These are phyloP conservation scores for Cassiopea andromeda DNA, from an alignment of 30 jellyfish, hydroid and myxozoan species.

Conservation along the genomic window DNA sequence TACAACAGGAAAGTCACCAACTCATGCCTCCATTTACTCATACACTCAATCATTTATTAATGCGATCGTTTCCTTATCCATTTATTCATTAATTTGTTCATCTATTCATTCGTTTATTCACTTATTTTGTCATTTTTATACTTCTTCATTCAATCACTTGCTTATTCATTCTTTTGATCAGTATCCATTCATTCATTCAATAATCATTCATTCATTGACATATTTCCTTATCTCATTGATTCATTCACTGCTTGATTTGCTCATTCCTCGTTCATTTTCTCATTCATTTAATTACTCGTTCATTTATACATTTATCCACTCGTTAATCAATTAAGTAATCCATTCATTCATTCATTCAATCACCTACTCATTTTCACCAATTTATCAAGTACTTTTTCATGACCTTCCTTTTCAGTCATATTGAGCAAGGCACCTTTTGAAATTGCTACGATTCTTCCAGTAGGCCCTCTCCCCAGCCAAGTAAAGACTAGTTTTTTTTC, in stretches of 20 bases:
- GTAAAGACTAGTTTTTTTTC: too few relatives aligned
- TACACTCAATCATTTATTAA: background rate
- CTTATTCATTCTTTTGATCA: background rate
- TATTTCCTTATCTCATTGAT: background rate
- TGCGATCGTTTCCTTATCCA: background rate
- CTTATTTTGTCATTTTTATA: background rate
- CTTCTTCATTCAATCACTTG: background rate
- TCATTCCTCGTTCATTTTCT: too few relatives aligned
- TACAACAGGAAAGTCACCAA: background rate
- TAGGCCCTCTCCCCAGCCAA: too few relatives aligned
- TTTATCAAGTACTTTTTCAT: too few relatives aligned
- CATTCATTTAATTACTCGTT: too few relatives aligned
- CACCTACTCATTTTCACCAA: background rate
- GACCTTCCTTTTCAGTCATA: too few relatives aligned
- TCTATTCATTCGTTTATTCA: background rate
- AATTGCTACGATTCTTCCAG: too few relatives aligned
- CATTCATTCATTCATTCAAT: background rate
- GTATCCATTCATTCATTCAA: background rate
- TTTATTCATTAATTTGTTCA: background rate
- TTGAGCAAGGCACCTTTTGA: too few relatives aligned
- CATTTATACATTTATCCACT: background rate
- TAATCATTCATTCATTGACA: background rate
- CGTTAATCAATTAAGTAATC: background rate
- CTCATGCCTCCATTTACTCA: background rate
- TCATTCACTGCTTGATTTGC: too few relatives aligned